Conservation (phyloP, 2,888 invertebrate genomes). For the Nebria brevicollis region DNA sequence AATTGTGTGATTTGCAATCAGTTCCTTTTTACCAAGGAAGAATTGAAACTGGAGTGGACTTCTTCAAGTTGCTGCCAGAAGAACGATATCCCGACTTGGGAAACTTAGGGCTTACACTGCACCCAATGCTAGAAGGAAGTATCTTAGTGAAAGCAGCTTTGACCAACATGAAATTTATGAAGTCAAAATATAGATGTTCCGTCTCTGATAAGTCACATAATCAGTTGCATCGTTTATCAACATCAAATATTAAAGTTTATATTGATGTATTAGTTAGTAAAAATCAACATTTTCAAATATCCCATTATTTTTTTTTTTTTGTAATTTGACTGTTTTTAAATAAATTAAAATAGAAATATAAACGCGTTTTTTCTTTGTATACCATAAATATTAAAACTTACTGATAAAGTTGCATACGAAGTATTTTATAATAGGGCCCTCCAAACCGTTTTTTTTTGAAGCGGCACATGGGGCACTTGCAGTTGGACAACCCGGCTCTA, state of each 20-base stretch:
- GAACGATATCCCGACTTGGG: constrained; percentile 49
- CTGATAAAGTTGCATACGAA: constrained; percentile 25
- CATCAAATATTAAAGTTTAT: constrained; percentile 36
- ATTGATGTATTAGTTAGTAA: constrained; percentile 24
- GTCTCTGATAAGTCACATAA: constrained; percentile 14
- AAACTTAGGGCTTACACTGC: constrained; percentile 48
- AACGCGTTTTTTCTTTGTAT: constrained; percentile 9
- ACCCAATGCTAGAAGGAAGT: constrained; percentile 49
- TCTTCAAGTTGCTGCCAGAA: constrained; percentile 49
- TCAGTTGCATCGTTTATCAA: constrained; percentile 28
- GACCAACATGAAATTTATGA: constrained; percentile 46
- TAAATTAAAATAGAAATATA: constrained; percentile 8
- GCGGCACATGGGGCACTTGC: constrained; percentile 31
- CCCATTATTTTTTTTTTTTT: constrained; percentile 26
- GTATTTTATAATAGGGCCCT: constrained; percentile 32
- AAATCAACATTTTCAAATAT: constrained; percentile 4
- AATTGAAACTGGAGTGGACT: constrained; percentile 48
- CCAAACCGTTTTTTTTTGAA: constrained; percentile 32
- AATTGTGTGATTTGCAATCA: constrained; percentile 45
- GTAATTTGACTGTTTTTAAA: constrained; percentile 27
- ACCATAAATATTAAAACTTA: constrained; percentile 2
- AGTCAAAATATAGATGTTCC: constrained; percentile 44
- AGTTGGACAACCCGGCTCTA: constrained; percentile 40
- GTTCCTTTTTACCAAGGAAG: constrained; percentile 48
- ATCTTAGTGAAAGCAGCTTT: constrained; percentile 48